Evolutionary conservation across 2,888 invertebrate species (phyloP).

Genomic region (Caenorhabditis virilis): DNA sequence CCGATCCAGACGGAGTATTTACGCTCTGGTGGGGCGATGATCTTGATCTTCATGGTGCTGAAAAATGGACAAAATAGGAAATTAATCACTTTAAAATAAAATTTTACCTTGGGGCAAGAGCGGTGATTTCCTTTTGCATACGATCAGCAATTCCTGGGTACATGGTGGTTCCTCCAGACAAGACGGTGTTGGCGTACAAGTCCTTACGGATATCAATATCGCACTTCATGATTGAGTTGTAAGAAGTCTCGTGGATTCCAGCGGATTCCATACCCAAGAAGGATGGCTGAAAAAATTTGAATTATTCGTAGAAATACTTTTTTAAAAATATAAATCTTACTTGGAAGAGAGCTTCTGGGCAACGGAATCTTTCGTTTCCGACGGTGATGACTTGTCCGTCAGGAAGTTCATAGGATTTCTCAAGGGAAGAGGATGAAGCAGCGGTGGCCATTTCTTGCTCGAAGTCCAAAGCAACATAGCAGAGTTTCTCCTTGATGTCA

Average conservation of each 20-base stretch:
- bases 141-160: slow-evolving; percentile 95
- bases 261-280: slow-evolving; percentile 76
- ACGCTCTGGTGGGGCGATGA: slow-evolving; percentile 78
- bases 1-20: slow-evolving; percentile 99
- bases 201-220: slow-evolving; percentile 90
- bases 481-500: slow-evolving; percentile 89
- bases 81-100: slow-evolving; percentile 68
- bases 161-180: slow-evolving; percentile 77
- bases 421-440: slow-evolving; percentile 84
- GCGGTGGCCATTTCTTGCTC: slow-evolving; percentile 92
- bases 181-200: slow-evolving; percentile 77
- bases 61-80: slow-evolving; percentile 76
- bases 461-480: slow-evolving; percentile 97
- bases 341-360: slow-evolving; percentile 77
- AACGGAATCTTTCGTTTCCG: slow-evolving; percentile 80
- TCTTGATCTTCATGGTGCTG: slow-evolving; percentile 74
- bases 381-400: slow-evolving; percentile 78
- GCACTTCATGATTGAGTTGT: slow-evolving; percentile 91
- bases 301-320: slow-evolving; percentile 75
- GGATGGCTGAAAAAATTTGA: slow-evolving; percentile 73
- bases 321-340: slow-evolving; percentile 50
- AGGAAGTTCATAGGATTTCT: slow-evolving; percentile 88
- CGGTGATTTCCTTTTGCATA: slow-evolving; percentile 84
- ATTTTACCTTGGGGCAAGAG: slow-evolving; percentile 77
- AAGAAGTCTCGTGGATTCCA: slow-evolving; percentile 76